These are phyloP conservation scores for Cecidostiba fungosa DNA, from an alignment of 2,888 invertebrate species.

Conservation along the genomic window DNA sequence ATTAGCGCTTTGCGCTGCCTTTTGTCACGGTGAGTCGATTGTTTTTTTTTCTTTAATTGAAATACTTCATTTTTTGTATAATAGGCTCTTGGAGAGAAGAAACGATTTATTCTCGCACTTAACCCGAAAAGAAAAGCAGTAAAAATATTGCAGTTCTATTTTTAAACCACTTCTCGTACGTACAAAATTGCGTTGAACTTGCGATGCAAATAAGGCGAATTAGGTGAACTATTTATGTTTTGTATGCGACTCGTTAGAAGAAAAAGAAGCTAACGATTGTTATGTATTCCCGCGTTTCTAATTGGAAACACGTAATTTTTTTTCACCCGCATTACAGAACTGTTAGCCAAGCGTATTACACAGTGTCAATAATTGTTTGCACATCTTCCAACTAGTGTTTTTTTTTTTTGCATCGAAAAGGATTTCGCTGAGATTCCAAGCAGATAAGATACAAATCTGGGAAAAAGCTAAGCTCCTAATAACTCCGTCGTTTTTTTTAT, in stretches of 20 bases:
- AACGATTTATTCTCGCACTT: too few relatives aligned
- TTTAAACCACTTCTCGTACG: too few relatives aligned
- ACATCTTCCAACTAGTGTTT: too few relatives aligned
- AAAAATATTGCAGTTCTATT: neutral
- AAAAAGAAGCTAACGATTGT: neutral
- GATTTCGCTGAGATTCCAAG: too few relatives aligned
- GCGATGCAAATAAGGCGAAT: neutral
- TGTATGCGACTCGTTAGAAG: neutral
- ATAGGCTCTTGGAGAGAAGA: too few relatives aligned
- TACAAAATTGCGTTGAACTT: neutral
- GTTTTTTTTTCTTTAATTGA: neutral
- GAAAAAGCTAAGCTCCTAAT: neutral
- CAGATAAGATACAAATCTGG: neutral
- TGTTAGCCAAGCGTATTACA: neutral
- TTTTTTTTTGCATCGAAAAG: too few relatives aligned
- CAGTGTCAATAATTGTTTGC: too few relatives aligned
- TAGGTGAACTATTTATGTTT: neutral
- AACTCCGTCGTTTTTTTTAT: neutral
- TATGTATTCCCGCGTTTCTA: neutral
- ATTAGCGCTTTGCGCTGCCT: slow-evolving; percentile 10
- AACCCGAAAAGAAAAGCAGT: neutral
- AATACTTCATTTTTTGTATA: too few relatives aligned
- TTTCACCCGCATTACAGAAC: neutral
- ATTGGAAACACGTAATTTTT: slow-evolving; percentile 16
- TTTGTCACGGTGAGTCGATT: slow-evolving; percentile 47